A percentile compares a stretch with the other conserved stretches of the same genome.
Conservation (phyloP, 2,888 invertebrate genomes). For the Dynastes maya region DNA sequence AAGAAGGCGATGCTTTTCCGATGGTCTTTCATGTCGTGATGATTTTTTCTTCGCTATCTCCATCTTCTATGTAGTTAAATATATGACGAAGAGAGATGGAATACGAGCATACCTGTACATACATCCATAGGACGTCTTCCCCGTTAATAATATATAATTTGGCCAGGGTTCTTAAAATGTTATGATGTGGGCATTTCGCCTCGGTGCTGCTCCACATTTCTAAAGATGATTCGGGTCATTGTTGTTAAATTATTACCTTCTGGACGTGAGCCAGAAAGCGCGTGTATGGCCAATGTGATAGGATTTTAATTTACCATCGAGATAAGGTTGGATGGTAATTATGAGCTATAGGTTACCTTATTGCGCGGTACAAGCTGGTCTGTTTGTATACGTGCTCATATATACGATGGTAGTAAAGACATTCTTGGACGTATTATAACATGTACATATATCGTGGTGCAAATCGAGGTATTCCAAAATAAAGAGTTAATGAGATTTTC, state of each 20-base stretch:
- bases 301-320: constrained; percentile 56
- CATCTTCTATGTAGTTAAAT: background rate
- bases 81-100: too few species aligned
- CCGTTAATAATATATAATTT: constrained; percentile 68
- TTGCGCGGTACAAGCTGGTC: too few species aligned
- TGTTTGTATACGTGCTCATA: too few species aligned
- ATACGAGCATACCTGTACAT: background rate
- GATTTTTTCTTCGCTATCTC: constrained; percentile 5
- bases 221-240: constrained; percentile 62
- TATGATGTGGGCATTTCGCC: constrained; percentile 64
- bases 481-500: too few species aligned
- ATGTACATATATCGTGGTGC: too few species aligned
- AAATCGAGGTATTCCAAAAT: too few species aligned
- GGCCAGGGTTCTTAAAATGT: constrained; percentile 62
- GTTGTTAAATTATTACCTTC: constrained; percentile 65
- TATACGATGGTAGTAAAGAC: too few species aligned
- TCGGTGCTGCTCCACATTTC: constrained; percentile 63
- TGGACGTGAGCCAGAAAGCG: constrained; percentile 50
- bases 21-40: background rate
- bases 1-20: background rate
- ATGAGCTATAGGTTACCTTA: too few species aligned
- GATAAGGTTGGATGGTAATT: constrained; percentile 47
- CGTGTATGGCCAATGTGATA: constrained; percentile 54
- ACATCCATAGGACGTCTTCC: constrained; percentile 52
- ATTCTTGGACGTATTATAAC: too few species aligned